Evolutionary conservation across 2,888 invertebrate genomes (phyloP), one percentile per base, ranked within the genome.

Genomic region (Athrips mouffetella): DNA sequence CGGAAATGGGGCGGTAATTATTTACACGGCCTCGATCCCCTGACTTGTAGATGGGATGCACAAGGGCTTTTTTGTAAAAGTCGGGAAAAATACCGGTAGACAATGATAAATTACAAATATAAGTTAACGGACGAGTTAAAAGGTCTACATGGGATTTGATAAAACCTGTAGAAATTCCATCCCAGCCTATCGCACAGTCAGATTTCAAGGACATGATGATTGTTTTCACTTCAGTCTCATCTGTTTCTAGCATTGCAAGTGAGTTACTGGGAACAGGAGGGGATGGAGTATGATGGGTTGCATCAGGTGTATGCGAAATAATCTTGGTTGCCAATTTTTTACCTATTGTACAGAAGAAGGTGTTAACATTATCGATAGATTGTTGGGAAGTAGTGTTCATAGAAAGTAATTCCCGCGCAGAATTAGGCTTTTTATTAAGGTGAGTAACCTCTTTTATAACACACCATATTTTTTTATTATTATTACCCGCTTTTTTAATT

Each of bases 401-500:
- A 15, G 15, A 6, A 3, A 35, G 6, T 15, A 35, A 16, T 4
- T 35, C 10, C 3, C 2, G 11, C 4, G 35, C 3, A 15, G 3
- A 2, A 15, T 35, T 15, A 21, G 6, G 7, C 1, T 8, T 30
- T 31, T 27, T 29, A 13, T 23, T 31, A 1, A 20, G 6, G 10
- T 39, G 3, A 15, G 23, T 31, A n/a, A 10, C 10, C 2, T 20
- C 30, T 3, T 23, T 45, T 8, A 49, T 31, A 6, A 13, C 20
- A 10, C 40, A 20, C 45, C 45, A 49, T 10, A 49, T 10, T 3
- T 37, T 27, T 8, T 30, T 45, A 7, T 21, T 45, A n/a, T 49
- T 49, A 2, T 3, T 8, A 5, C 29, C 37, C 1, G 40, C 45
- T 10, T 13, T 21, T 16, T 10, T 2, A 49, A 13, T 31, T 49